A percentile compares a stretch with the other conserved stretches of the same genome.
phyloP scores from a whole-genome alignment of 1,140 invertebrate species.

The Procambarus clarkii region DNA sequence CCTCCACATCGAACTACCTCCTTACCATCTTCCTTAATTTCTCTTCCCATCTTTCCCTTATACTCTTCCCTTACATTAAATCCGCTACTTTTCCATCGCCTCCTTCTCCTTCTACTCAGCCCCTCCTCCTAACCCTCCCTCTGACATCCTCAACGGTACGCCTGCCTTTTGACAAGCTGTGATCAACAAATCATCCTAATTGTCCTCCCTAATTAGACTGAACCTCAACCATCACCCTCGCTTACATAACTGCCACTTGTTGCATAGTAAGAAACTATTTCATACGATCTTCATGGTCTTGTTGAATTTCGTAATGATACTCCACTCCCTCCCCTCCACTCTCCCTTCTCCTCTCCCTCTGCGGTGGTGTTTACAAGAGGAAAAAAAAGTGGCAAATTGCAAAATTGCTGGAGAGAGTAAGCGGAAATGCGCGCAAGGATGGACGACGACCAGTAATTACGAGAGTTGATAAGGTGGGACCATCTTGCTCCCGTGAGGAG shows the following conservation, averaged over 20 bases:
- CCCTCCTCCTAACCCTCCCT: not conserved
- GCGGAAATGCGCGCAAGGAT: not conserved
- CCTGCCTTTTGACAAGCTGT: not conserved
- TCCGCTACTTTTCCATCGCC: not conserved
- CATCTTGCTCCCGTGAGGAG: not conserved
- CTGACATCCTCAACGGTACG: not conserved
- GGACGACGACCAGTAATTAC: not conserved
- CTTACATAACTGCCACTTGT: conserved; percentile 24
- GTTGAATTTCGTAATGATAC: conserved; percentile 27
- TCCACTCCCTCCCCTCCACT: not conserved
- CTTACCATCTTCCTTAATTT: not conserved
- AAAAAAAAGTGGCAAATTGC: conserved; percentile 26
- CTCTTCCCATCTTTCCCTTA: not conserved
- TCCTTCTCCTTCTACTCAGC: not conserved
- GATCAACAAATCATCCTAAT: conserved; percentile 24
- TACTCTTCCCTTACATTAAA: not conserved
- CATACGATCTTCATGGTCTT: conserved; percentile 13
- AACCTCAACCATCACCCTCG: conserved; percentile 1
- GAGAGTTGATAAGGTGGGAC: not conserved
- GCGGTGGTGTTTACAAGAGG: conserved; percentile 11
- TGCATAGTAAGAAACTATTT: conserved; percentile 17
- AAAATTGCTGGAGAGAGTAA: conserved; percentile 9
- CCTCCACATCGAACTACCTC: not conserved
- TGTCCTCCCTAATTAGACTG: conserved; percentile 22
- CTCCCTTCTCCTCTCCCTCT: no score